A percentile compares a stretch with the other conserved stretches of the same genome.
These are phyloP conservation scores for Cepaea hortensis DNA, from an alignment of 2,888 invertebrate genomes.

Conservation along the genomic window DNA sequence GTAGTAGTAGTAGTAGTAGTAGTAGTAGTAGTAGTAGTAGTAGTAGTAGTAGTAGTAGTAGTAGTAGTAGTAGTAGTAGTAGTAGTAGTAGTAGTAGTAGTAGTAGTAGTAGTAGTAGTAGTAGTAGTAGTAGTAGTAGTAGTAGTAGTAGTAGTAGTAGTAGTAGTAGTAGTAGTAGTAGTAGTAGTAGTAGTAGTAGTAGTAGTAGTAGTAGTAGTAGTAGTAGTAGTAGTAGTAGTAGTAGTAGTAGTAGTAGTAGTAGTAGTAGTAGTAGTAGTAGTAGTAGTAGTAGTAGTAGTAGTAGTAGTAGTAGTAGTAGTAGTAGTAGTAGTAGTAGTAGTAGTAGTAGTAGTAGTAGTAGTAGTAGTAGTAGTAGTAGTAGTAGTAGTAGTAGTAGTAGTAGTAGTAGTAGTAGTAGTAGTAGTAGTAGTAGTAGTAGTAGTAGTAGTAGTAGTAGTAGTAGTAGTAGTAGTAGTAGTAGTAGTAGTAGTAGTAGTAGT, in stretches of 20 bases:
- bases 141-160: conserved; percentile 7
- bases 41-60: conserved; percentile 29
- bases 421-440: conserved; percentile 22
- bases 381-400: conserved; percentile 27
- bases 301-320: conserved; percentile 19
- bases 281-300: background rate
- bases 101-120: conserved; percentile 31
- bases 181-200: conserved; percentile 34
- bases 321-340: conserved; percentile 31
- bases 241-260: conserved; percentile 27
- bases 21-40: conserved; percentile 31
- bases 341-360: conserved; percentile 28
- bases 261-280: conserved; percentile 33
- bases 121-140: conserved; percentile 21
- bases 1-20: conserved; percentile 19
- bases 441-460: conserved; percentile 7
- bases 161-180: conserved; percentile 24
- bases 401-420: conserved; percentile 31
- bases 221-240: conserved; percentile 12
- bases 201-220: conserved; percentile 8
- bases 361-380: background rate
- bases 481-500: conserved; percentile 34
- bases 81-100: conserved; percentile 27
- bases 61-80: background rate
- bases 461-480: conserved; percentile 24